Evolutionary conservation across 2,888 invertebrate species (phyloP), one percentile per base, ranked within the genome.

Genomic region (Perizoma flavofasciatum): DNA sequence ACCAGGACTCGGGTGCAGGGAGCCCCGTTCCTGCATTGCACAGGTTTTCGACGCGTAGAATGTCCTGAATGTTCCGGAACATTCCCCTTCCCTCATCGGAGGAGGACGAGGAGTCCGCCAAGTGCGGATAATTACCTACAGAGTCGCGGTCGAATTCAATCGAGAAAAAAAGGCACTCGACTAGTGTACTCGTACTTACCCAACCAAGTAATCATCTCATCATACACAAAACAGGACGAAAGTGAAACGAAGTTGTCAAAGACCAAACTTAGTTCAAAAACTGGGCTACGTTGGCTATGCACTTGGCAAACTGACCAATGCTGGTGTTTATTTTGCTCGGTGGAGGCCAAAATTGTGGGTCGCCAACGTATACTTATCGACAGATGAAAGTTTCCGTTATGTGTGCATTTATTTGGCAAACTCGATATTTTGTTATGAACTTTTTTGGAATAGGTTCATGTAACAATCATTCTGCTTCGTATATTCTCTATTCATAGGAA

Each of bases 321-420:
- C 57, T 61, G 40, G 58, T 60, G 47, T 66, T 63, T 66, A 58
- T 66, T 61, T 57, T 63, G 63, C 61, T 54, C 37, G 50, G 45
- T 35, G 53, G 51, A 44, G 59, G 66, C 61, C 53, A 66, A 63
- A 62, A 69, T 68, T 69, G 73, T 76, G 63, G 77, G 75, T 74
- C 77, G 55, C 53, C 60, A 57, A 66, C 57, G 61, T 70, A 57
- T 63, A 61, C 57, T 67, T 68, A 65, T 70, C 60, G 59, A 58
- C 58, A 49, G 64, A 71, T 70, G 71, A 73, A 75, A 69, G 64
- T 58, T 50, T 33, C 79, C 73, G 79, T 78, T 78, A 72, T 33
- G 22, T 67, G 63, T 43, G 49, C 59, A 71, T 71, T 70, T 73
- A 71, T 73, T 74, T 75, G 68, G 66, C 59, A 55, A 61, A 65